These are phyloP conservation scores for Peribatodes rhomboidaria DNA, from an alignment of 2,888 invertebrate species.

Conservation along the genomic window DNA sequence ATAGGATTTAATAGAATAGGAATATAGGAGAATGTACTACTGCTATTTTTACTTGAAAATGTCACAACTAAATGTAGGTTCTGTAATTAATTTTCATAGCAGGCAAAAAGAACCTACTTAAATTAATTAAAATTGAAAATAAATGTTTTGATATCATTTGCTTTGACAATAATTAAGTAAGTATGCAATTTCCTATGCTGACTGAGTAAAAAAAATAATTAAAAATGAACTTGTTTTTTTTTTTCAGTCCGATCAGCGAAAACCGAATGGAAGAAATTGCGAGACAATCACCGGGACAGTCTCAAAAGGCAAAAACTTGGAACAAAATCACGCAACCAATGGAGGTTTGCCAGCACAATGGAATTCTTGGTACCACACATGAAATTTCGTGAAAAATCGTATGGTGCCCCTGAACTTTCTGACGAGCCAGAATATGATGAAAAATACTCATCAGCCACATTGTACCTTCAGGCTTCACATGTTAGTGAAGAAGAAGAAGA, in stretches of 20 bases:
- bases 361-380: conserved; percentile 10
- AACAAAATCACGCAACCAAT: neutral
- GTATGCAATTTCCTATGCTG: too few species aligned
- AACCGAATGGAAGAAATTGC: conserved; percentile 26
- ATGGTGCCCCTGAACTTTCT: neutral
- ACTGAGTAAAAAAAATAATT: neutral
- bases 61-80: too few species aligned
- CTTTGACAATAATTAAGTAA: too few species aligned
- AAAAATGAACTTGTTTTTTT: neutral
- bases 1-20: too few species aligned
- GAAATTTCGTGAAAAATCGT: conserved; percentile 11
- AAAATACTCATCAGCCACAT: neutral
- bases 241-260: conserved; percentile 22
- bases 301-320: conserved; percentile 14
- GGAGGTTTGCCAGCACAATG: conserved; percentile 2
- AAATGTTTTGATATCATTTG: too few species aligned
- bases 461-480: neutral
- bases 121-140: too few species aligned
- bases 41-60: too few species aligned
- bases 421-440: neutral
- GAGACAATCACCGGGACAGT: conserved; percentile 26
- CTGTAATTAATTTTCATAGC: too few species aligned
- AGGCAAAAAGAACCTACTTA: too few species aligned
- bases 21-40: too few species aligned
- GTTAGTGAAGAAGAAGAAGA: conserved; percentile 2